Percentiles rank a stretch among this genome's conserved stretches.
phyloP scores from a whole-genome alignment of 2,113 vertebrate species.

The Verasper variegatus region DNA sequence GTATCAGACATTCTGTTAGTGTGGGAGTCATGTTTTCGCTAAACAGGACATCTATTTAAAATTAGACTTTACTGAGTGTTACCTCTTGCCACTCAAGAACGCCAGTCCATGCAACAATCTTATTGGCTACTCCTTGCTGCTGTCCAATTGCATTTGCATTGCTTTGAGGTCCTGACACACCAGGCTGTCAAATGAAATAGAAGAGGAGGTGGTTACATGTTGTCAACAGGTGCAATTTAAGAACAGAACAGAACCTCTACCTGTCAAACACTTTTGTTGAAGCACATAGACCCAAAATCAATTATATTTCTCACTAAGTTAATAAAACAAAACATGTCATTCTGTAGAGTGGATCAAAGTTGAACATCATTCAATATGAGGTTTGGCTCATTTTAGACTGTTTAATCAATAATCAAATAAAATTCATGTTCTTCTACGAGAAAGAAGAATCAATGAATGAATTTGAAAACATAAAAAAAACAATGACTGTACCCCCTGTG shows the following conservation, averaged over 20 bases:
- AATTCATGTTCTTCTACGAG: not conserved
- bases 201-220: not conserved
- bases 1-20: too few species aligned
- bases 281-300: not conserved
- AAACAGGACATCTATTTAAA: not conserved
- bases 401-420: not conserved
- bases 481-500: slow-evolving; percentile 3
- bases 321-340: not conserved
- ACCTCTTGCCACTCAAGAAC: slow-evolving; percentile 97
- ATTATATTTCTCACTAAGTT: not conserved
- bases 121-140: slow-evolving; percentile 87
- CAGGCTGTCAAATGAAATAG: slow-evolving; percentile 49
- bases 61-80: slow-evolving; percentile 15
- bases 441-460: slow-evolving; percentile 1
- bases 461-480: not conserved
- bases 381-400: not conserved
- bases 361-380: slow-evolving; percentile 1
- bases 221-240: not conserved
- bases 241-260: not conserved
- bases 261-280: not conserved
- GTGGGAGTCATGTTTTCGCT: not conserved
- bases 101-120: slow-evolving; percentile 91
- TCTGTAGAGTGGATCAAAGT: not conserved
- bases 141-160: slow-evolving; percentile 73
- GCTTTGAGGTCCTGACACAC: slow-evolving; percentile 66